Evolutionary conservation across 1,140 invertebrate genomes (phyloP).

Genomic region (Drosophila varians): DNA sequence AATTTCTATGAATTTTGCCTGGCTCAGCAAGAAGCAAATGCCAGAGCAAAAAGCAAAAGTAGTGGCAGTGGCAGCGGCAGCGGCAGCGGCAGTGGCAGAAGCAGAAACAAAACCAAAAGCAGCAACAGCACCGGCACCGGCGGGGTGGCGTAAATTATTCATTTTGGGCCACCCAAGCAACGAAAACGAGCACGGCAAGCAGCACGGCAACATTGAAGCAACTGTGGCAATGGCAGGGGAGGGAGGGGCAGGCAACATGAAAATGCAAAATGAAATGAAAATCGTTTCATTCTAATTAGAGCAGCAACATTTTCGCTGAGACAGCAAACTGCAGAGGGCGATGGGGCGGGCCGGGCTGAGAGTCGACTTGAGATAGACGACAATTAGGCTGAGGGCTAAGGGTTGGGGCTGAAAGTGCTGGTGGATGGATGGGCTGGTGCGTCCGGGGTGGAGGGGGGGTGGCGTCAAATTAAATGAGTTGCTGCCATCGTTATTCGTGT

Average conservation of each 20-base stretch:
- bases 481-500: conserved; percentile 16
- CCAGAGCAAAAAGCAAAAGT: no score
- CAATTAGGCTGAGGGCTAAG: conserved; percentile 53
- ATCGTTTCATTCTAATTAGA: conserved; percentile 80
- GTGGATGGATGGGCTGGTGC: not conserved
- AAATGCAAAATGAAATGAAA: conserved; percentile 76
- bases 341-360: not conserved
- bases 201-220: conserved; percentile 16
- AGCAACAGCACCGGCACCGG: conserved; percentile 22
- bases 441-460: conserved; percentile 4
- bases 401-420: conserved; percentile 5
- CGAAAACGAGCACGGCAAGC: conserved; percentile 17
- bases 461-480: conserved; percentile 77
- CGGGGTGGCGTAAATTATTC: conserved; percentile 64
- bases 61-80: not conserved
- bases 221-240: conserved; percentile 1
- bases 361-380: conserved; percentile 72
- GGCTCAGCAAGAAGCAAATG: conserved; percentile 61
- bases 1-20: conserved; percentile 74
- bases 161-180: conserved; percentile 59
- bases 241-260: conserved; percentile 54
- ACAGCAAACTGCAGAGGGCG: conserved; percentile 56
- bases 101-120: conserved; percentile 9
- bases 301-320: conserved; percentile 78
- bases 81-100: conserved; percentile 16